These are phyloP conservation scores for Salmo trutta DNA, from an alignment of 2,797 vertebrate genomes.

Conservation along the genomic window DNA sequence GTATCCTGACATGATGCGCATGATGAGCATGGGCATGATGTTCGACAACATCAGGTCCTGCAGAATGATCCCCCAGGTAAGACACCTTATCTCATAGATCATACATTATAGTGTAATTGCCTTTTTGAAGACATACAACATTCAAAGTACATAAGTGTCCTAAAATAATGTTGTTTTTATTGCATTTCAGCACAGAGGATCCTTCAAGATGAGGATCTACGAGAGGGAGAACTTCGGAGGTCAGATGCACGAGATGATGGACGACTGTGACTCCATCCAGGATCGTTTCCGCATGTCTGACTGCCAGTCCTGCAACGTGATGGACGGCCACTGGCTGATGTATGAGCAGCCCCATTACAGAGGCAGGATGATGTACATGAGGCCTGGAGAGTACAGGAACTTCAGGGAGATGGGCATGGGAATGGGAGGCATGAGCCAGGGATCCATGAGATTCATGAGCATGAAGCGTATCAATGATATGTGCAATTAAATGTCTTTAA, in stretches of 20 bases:
- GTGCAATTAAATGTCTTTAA: conserved; percentile 63
- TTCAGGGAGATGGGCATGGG: conserved; percentile 65
- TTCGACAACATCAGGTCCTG: conserved; percentile 77
- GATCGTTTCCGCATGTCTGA: conserved; percentile 71
- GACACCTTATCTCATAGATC: conserved; percentile 10
- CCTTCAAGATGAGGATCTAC: conserved; percentile 74
- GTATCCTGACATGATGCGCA: conserved; percentile 75
- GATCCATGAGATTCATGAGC: conserved; percentile 66
- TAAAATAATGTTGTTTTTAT: neutral
- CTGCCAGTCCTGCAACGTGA: conserved; percentile 71
- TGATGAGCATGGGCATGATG: conserved; percentile 76
- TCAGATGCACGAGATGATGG: conserved; percentile 71
- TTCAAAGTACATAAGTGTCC: neutral
- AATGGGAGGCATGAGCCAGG: conserved; percentile 49
- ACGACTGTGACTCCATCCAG: conserved; percentile 73
- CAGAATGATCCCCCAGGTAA: conserved; percentile 75
- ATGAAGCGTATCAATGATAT: conserved; percentile 75
- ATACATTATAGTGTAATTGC: neutral
- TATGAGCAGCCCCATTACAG: conserved; percentile 75
- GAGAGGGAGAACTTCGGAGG: conserved; percentile 75
- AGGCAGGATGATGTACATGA: conserved; percentile 75
- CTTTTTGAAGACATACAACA: neutral
- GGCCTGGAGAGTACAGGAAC: conserved; percentile 77
- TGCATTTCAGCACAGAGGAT: conserved; percentile 69
- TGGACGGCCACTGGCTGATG: conserved; percentile 79